These are phyloP conservation scores for Babylonia areolata DNA, from an alignment of 1,140 invertebrate species.

Conservation along the genomic window DNA sequence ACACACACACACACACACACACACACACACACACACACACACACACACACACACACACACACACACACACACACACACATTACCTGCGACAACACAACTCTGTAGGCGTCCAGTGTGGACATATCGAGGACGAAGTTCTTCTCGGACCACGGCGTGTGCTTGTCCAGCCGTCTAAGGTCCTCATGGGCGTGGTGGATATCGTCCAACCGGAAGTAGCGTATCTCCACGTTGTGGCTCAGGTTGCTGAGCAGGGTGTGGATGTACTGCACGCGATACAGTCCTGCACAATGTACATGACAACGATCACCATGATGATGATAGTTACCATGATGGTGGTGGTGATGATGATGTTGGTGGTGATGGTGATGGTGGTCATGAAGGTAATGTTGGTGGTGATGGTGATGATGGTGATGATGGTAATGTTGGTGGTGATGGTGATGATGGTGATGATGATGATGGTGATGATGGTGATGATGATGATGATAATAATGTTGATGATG, in stretches of 20 bases:
- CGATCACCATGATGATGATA: neutral
- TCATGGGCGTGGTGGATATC: slow-evolving; percentile 74
- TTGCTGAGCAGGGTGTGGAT: slow-evolving; percentile 41
- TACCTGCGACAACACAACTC: slow-evolving; percentile 58
- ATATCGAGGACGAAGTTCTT: slow-evolving; percentile 65
- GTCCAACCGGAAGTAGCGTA: slow-evolving; percentile 62
- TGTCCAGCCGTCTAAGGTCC: slow-evolving; percentile 68
- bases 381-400: too few species aligned
- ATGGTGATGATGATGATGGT: too few species aligned
- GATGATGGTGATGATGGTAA: too few species aligned
- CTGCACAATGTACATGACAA: neutral
- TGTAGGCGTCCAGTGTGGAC: slow-evolving; percentile 54
- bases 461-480: too few species aligned
- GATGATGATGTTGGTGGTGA: too few species aligned
- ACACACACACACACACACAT: too few species aligned
- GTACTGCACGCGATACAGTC: slow-evolving; percentile 45
- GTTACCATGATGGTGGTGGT: neutral
- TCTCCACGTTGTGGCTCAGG: slow-evolving; percentile 31
- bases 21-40: slow-evolving; percentile 16
- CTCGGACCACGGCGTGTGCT: slow-evolving; percentile 76
- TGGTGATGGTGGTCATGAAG: too few species aligned
- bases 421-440: too few species aligned
- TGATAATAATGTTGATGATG: too few species aligned
- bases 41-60: neutral
- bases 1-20: slow-evolving; percentile 2